These are phyloP conservation scores for Caranx ignobilis DNA, from an alignment of 2,113 vertebrate species.

Conservation along the genomic window DNA sequence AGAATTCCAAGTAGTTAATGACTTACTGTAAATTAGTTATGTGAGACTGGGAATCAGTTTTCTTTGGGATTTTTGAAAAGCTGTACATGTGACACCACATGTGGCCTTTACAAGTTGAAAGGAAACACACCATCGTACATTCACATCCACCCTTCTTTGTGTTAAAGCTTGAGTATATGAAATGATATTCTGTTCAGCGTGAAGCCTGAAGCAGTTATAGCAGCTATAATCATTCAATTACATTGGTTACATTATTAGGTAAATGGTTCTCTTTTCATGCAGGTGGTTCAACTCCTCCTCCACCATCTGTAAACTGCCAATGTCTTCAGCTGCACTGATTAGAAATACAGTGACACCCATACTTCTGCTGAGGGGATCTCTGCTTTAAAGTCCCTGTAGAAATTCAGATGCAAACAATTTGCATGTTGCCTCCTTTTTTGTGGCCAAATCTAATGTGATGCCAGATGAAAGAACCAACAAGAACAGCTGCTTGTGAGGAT, in stretches of 20 bases:
- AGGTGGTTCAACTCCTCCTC: constrained; percentile 40
- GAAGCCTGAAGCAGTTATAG: constrained; percentile 3
- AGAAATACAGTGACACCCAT: constrained; percentile 48
- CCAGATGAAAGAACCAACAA: constrained; percentile 25
- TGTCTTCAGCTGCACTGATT: constrained; percentile 41
- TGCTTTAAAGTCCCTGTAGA: constrained; percentile 20
- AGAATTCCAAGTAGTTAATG: background rate
- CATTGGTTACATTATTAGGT: constrained; percentile 18
- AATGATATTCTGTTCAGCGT: constrained; percentile 2
- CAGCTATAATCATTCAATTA: constrained; percentile 32
- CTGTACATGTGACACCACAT: background rate
- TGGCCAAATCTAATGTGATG: constrained; percentile 24
- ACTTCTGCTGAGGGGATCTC: constrained; percentile 16
- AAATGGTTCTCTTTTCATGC: constrained; percentile 17
- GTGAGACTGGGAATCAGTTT: background rate
- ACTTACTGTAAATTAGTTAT: background rate
- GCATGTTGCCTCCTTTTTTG: constrained; percentile 40
- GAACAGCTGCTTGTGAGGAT: constrained; percentile 31
- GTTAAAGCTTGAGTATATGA: constrained; percentile 14
- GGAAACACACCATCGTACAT: background rate
- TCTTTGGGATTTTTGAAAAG: background rate
- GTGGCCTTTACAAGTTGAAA: constrained; percentile 3
- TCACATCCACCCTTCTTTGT: constrained; percentile 14
- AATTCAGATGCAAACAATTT: constrained; percentile 45
- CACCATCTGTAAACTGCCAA: constrained; percentile 37